Percentiles rank a stretch among this genome's conserved stretches.
Conservation (phyloP, 2,888 invertebrate species). For the Parnassius apollo region DNA sequence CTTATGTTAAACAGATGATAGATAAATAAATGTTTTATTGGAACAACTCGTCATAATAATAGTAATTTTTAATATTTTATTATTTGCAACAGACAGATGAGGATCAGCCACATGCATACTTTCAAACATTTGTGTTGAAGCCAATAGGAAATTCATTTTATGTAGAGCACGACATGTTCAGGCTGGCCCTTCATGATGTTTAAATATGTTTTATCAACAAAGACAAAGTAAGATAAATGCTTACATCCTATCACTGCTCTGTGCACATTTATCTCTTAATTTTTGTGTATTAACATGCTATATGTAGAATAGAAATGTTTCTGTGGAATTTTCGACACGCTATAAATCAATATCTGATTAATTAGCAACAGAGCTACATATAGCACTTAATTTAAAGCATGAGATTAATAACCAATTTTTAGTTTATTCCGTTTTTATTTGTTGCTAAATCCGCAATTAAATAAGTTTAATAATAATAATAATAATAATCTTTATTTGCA, state of each 20-base stretch:
- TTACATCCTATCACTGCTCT: constrained; percentile 25
- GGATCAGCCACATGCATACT: constrained; percentile 96
- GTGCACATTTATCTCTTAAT: constrained; percentile 22
- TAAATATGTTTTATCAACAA: constrained; percentile 42
- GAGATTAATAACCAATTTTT: background rate
- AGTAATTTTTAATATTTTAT: constrained; percentile 2
- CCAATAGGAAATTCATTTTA: constrained; percentile 93
- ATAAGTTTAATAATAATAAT: too few species aligned
- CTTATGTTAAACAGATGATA: too few species aligned
- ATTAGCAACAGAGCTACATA: too few species aligned
- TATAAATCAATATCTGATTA: too few species aligned
- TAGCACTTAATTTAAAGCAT: background rate
- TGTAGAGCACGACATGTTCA: constrained; percentile 97
- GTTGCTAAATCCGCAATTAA: too few species aligned
- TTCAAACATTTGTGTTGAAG: constrained; percentile 96
- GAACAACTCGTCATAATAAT: too few species aligned
- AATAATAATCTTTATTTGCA: too few species aligned
- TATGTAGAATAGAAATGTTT: background rate
- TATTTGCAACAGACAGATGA: constrained; percentile 91
- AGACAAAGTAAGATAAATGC: constrained; percentile 51
- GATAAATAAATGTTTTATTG: too few species aligned
- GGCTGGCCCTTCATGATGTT: constrained; percentile 93
- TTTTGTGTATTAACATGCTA: constrained; percentile 1
- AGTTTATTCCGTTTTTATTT: too few species aligned
- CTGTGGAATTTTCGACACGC: background rate